Conservation (phyloP, 2,888 invertebrate species). For the Habroteleia sp. region DNA sequence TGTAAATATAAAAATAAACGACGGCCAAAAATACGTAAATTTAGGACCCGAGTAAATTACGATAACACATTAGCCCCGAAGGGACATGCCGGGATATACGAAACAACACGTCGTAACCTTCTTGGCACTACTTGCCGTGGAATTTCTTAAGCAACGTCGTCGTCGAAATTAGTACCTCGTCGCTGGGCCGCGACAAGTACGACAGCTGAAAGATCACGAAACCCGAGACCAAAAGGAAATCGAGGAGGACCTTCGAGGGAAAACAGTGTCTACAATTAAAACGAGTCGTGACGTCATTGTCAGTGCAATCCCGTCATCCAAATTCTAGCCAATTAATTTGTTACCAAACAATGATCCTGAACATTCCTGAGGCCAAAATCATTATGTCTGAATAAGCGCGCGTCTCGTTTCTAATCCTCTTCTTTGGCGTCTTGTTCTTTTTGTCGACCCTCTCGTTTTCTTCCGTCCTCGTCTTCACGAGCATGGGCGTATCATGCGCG, state of each 20-base stretch:
- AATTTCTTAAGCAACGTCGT: constrained; percentile 63
- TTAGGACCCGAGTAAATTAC: constrained; percentile 64
- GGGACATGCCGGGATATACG: constrained; percentile 60
- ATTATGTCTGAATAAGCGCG: constrained; percentile 22
- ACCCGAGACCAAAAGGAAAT: constrained; percentile 47
- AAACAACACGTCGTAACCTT: constrained; percentile 61
- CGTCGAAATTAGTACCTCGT: constrained; percentile 62
- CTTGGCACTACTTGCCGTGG: constrained; percentile 56
- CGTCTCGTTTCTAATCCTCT: constrained; percentile 12
- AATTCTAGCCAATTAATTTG: constrained; percentile 30
- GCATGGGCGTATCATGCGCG: constrained; percentile 68
- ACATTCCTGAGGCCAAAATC: constrained; percentile 25
- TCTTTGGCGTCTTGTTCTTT: constrained; percentile 27
- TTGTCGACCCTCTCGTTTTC: constrained; percentile 38
- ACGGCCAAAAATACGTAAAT: constrained; percentile 55
- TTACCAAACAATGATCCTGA: constrained; percentile 37
- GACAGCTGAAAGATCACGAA: constrained; percentile 67
- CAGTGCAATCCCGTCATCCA: neutral
- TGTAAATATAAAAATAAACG: constrained; percentile 61
- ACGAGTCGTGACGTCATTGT: constrained; percentile 1
- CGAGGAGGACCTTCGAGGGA: constrained; percentile 24
- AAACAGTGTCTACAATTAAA: constrained; percentile 39
- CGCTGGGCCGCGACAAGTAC: constrained; percentile 62
- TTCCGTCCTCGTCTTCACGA: constrained; percentile 39
- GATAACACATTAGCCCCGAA: constrained; percentile 64